Evolutionary conservation across 2,888 invertebrate genomes (phyloP).

Genomic region (Netelia fuscicornis): DNA sequence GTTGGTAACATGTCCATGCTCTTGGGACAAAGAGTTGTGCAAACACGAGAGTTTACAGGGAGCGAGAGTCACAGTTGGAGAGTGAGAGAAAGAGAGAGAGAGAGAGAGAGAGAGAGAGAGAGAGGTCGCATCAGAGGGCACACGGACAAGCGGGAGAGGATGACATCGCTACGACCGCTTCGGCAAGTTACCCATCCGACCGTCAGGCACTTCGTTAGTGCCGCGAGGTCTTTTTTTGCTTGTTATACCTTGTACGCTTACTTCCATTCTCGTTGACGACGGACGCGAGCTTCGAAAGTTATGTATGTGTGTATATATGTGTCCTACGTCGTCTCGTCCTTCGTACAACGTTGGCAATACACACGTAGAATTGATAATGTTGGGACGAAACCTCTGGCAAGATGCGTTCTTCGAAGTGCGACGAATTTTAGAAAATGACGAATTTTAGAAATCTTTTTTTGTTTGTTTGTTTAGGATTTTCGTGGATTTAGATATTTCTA

Average conservation of each 20-base stretch:
- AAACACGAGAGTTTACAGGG: slow-evolving; percentile 77
- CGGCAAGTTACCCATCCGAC: slow-evolving; percentile 75
- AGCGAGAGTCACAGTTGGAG: slow-evolving; percentile 1
- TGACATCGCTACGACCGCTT: slow-evolving; percentile 79
- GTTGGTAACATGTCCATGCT: slow-evolving; percentile 73
- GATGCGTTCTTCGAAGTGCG: background rate
- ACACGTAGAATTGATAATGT: background rate
- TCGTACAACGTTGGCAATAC: background rate
- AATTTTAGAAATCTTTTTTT: background rate
- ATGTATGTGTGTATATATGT: slow-evolving; percentile 9
- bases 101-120: background rate
- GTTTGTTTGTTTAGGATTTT: background rate
- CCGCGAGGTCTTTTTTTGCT: slow-evolving; percentile 78
- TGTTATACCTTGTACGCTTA: slow-evolving; percentile 76
- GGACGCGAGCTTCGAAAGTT: slow-evolving; percentile 7
- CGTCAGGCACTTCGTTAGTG: slow-evolving; percentile 83
- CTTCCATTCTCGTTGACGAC: slow-evolving; percentile 70
- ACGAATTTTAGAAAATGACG: background rate
- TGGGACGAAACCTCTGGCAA: background rate
- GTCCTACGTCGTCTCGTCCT: background rate
- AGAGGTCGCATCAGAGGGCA: slow-evolving; percentile 30
- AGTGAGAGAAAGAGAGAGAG: background rate
- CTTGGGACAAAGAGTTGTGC: slow-evolving; percentile 83
- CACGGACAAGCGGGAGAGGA: slow-evolving; percentile 68
- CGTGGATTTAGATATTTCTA: background rate